These are phyloP conservation scores for Plectrocnemia conspersa DNA, from an alignment of 1,140 invertebrate species.

Conservation along the genomic window DNA sequence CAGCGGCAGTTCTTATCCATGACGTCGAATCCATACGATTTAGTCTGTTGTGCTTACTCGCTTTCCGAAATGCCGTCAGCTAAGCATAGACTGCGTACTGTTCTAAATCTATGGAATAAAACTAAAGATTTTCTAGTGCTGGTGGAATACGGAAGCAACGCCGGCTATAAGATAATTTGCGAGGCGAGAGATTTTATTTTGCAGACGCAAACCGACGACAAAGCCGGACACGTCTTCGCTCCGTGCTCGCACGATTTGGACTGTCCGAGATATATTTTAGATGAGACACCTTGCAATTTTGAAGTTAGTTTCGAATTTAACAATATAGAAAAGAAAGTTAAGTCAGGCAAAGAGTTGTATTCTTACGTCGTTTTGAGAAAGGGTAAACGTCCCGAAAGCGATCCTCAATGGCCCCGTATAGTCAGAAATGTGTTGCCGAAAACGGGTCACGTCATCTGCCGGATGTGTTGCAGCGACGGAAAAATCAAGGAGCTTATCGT, in stretches of 20 bases:
- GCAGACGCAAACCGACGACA: conserved; percentile 42
- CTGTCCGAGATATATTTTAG: conserved; percentile 65
- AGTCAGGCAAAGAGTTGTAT: conserved; percentile 54
- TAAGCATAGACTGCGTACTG: conserved; percentile 61
- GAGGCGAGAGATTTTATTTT: conserved; percentile 73
- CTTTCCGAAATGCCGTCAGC: conserved; percentile 72
- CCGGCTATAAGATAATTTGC: conserved; percentile 71
- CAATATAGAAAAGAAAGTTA: conserved; percentile 45
- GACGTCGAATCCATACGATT: conserved; percentile 59
- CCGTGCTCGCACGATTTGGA: conserved; percentile 77
- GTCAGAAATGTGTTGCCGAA: conserved; percentile 62
- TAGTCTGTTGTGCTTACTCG: conserved; percentile 77
- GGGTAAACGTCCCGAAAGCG: conserved; percentile 54
- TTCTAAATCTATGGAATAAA: conserved; percentile 82
- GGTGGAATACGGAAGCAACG: conserved; percentile 76
- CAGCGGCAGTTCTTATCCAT: conserved; percentile 78
- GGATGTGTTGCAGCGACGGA: conserved; percentile 70
- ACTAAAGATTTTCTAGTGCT: conserved; percentile 77
- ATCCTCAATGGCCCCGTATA: conserved; percentile 70
- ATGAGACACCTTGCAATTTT: conserved; percentile 75
- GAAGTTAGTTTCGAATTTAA: conserved; percentile 58
- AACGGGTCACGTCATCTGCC: conserved; percentile 68
- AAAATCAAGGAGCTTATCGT: conserved; percentile 73
- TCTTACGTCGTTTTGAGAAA: conserved; percentile 77
- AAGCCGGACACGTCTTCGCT: conserved; percentile 62